phyloP scores from a whole-genome alignment of 2,113 vertebrate genomes.

The Notothenia coriiceps region DNA sequence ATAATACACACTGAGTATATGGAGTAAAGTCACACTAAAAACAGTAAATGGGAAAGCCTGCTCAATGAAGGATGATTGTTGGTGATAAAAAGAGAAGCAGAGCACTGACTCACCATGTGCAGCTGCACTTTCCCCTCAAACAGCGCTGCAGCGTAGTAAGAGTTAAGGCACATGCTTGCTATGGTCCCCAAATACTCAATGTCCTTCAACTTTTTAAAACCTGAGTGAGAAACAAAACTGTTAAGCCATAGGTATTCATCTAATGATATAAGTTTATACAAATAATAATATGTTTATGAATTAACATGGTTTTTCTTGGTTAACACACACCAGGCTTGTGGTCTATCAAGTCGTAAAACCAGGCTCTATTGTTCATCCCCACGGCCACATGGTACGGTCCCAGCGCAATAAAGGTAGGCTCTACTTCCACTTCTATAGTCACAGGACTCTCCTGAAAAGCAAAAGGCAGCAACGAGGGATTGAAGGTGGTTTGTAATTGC shows the following conservation, averaged over 20 bases:
- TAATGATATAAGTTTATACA: not conserved
- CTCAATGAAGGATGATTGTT: not conserved
- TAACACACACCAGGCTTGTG: conserved; percentile 69
- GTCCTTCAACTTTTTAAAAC: conserved; percentile 91
- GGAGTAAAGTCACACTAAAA: not conserved
- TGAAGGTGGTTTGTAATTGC: not conserved
- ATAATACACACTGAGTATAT: not conserved
- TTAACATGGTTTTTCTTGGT: no score
- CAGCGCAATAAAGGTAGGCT: conserved; percentile 94
- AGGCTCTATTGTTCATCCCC: conserved; percentile 98
- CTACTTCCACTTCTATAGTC: conserved; percentile 92
- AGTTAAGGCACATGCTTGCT: conserved; percentile 91
- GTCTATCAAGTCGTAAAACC: conserved; percentile 94
- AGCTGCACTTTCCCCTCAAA: conserved; percentile 98
- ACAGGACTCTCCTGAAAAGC: conserved; percentile 87
- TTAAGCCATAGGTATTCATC: not conserved
- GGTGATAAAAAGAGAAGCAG: conserved; percentile 1
- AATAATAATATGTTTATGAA: no score
- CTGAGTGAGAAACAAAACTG: conserved; percentile 75
- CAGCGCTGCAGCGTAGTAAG: conserved; percentile 93
- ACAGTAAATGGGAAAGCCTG: not conserved
- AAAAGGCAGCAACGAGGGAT: not conserved
- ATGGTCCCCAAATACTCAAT: conserved; percentile 95
- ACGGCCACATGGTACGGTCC: conserved; percentile 94
- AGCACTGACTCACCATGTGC: conserved; percentile 89